Evolutionary conservation across 35 echinoderm and acorn worm genomes (phyloP).

Genomic region (Strongylocentrotus purpuratus): DNA sequence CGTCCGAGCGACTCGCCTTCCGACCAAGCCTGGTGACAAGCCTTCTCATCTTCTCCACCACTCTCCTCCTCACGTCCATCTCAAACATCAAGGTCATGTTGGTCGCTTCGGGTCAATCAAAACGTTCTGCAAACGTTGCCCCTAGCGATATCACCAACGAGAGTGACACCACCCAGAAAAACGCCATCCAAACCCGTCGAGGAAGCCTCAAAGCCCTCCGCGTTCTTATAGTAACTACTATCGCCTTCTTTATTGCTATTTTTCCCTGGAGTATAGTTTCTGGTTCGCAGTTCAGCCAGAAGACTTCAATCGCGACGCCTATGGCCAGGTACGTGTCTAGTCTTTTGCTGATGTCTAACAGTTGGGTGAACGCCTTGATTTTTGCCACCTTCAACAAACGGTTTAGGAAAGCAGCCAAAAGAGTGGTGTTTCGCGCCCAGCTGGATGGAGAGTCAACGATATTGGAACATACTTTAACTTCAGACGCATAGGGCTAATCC

Average conservation of each 20-base stretch:
- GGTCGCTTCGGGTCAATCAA: constrained; percentile 25
- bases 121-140: background rate
- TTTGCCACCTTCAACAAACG: constrained; percentile 22
- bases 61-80: background rate
- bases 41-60: constrained; percentile 23
- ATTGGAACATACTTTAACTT: background rate
- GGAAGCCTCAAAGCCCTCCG: background rate
- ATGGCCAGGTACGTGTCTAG: background rate
- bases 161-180: background rate
- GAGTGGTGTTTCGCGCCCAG: background rate
- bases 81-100: constrained; percentile 32
- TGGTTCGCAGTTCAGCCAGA: constrained; percentile 6
- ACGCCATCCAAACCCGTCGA: background rate
- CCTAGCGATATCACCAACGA: background rate
- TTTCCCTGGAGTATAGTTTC: constrained; percentile 30
- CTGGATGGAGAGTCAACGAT: background rate
- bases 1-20: constrained; percentile 38
- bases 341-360: constrained; percentile 10
- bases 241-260: constrained; percentile 12
- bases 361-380: constrained; percentile 35
- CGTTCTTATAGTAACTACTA: background rate
- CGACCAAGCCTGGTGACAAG: constrained; percentile 45
- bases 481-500: background rate
- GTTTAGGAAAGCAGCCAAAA: background rate
- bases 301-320: constrained; percentile 6